These are phyloP conservation scores for Brotula barbata DNA, from an alignment of 2,797 vertebrate species.

Conservation along the genomic window DNA sequence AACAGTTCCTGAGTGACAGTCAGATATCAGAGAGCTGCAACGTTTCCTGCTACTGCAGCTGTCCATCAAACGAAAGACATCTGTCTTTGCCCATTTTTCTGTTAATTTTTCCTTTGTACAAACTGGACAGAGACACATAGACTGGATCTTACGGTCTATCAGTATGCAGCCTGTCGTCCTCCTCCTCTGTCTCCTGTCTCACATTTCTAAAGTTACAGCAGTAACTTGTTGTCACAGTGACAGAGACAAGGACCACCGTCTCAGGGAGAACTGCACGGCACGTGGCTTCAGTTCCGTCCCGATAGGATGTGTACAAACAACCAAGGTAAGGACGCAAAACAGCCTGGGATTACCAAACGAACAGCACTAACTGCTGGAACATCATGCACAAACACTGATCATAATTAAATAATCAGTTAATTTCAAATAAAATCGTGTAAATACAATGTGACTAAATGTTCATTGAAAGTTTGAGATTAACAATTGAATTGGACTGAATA, in stretches of 20 bases:
- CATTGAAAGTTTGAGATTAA: too few relatives aligned
- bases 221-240: constrained; percentile 43
- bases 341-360: too few relatives aligned
- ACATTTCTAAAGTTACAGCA: neutral
- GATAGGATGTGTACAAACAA: constrained; percentile 40
- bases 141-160: neutral
- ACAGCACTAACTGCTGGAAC: too few relatives aligned
- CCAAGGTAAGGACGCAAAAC: constrained; percentile 63
- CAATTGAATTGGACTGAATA: too few relatives aligned
- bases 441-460: too few relatives aligned
- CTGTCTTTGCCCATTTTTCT: neutral
- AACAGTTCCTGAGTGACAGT: neutral
- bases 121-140: neutral
- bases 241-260: constrained; percentile 63
- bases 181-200: constrained; percentile 33
- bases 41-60: constrained; percentile 42
- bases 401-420: too few relatives aligned
- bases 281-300: constrained; percentile 53
- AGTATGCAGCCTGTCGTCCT: constrained; percentile 45
- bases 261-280: constrained; percentile 59
- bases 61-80: constrained; percentile 14
- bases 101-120: neutral
- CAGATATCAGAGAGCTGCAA: neutral
- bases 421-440: too few relatives aligned
- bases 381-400: too few relatives aligned